A percentile compares a stretch with the other conserved stretches of the same genome.
Conservation (phyloP, 1,140 invertebrate genomes). For the Heliconius eleuchia region DNA sequence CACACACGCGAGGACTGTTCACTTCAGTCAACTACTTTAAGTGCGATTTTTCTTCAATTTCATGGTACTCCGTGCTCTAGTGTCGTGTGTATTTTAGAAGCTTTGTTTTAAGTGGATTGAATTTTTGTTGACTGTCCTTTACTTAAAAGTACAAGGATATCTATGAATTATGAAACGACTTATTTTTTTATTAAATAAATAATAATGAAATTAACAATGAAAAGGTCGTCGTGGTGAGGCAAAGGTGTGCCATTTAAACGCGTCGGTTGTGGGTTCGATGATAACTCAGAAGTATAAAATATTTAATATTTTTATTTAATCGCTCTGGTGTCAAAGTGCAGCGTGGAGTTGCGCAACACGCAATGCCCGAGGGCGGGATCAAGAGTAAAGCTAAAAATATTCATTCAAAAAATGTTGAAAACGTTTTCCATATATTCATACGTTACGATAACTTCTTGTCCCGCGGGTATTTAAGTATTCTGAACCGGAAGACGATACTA, state of each 20-base stretch:
- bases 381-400: not conserved
- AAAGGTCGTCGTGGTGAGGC: too few species aligned
- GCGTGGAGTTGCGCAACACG: too few species aligned
- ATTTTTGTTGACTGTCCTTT: not conserved
- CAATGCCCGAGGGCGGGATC: too few species aligned
- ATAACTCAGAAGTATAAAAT: not conserved
- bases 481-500: not conserved
- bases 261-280: not conserved
- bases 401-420: not conserved
- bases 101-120: conserved; percentile 2
- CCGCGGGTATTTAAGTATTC: not conserved
- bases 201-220: too few species aligned
- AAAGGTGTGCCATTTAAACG: too few species aligned
- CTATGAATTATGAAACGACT: not conserved
- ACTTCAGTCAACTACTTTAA: not conserved
- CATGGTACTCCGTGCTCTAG: not conserved
- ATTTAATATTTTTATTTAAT: not conserved
- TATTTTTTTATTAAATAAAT: too few species aligned
- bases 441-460: not conserved
- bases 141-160: not conserved
- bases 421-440: not conserved
- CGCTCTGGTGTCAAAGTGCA: too few species aligned
- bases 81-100: not conserved
- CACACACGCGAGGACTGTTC: not conserved
- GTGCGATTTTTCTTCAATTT: conserved; percentile 8